Percentiles rank a stretch among this genome's conserved stretches.
Evolutionary conservation across 2,888 invertebrate genomes (phyloP).

Genomic region (Heliconius ethilla): DNA sequence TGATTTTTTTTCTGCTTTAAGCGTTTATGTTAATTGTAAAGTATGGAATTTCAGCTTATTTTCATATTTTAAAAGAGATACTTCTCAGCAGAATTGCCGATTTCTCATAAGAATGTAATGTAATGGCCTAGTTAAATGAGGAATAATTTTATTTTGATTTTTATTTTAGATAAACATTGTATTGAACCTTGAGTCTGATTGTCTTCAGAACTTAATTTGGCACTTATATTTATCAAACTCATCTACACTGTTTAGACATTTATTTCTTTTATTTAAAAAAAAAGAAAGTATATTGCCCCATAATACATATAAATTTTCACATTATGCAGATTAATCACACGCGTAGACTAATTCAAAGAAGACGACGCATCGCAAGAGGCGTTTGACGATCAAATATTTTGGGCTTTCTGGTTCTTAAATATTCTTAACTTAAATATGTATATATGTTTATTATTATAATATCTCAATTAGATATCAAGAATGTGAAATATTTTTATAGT

Average conservation of each 20-base stretch:
- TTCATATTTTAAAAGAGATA: background rate
- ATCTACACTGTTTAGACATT: background rate
- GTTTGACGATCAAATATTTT: slow-evolving; percentile 6
- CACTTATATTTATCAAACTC: too few species aligned
- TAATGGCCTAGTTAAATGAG: too few species aligned
- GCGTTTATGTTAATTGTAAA: background rate
- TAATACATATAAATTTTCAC: slow-evolving; percentile 8
- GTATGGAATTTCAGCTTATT: background rate
- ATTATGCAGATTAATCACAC: slow-evolving; percentile 19
- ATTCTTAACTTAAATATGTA: background rate
- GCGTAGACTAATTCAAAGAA: background rate
- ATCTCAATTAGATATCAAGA: slow-evolving; percentile 22
- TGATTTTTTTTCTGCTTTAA: background rate
- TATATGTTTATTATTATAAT: slow-evolving; percentile 14
- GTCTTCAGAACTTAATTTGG: too few species aligned
- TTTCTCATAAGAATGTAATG: too few species aligned
- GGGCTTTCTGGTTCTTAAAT: slow-evolving; percentile 1
- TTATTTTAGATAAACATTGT: too few species aligned
- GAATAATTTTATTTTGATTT: too few species aligned
- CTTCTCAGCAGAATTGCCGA: background rate
- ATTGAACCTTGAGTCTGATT: too few species aligned
- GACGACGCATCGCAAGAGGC: background rate
- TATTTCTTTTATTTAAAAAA: background rate
- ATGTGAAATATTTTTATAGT: slow-evolving; percentile 25
- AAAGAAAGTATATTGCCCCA: slow-evolving; percentile 1